phyloP scores from a whole-genome alignment of 2,888 invertebrate species.

The Stramonita haemastoma region DNA sequence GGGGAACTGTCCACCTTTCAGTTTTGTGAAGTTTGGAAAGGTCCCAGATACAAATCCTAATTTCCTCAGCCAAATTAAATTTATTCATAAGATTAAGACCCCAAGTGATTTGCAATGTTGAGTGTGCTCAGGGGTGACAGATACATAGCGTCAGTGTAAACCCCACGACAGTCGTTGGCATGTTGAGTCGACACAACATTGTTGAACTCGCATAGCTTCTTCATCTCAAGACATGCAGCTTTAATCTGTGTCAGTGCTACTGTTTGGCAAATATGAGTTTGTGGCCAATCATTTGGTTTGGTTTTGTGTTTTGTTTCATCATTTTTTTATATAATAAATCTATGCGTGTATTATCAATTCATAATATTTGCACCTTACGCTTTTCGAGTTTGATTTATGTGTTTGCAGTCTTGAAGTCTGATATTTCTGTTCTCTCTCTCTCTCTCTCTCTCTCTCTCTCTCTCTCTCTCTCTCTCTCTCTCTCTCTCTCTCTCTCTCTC shows the following conservation, averaged over 20 bases:
- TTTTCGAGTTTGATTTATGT: neutral
- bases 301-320: constrained; percentile 23
- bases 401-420: neutral
- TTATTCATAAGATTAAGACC: too few relatives aligned
- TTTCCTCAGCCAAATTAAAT: too few relatives aligned
- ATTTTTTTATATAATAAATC: constrained; percentile 18
- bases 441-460: neutral
- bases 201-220: neutral
- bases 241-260: constrained; percentile 29
- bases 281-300: constrained; percentile 27
- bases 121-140: neutral
- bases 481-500: neutral
- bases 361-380: neutral
- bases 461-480: neutral
- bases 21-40: too few relatives aligned
- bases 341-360: constrained; percentile 29
- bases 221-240: constrained; percentile 30
- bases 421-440: neutral
- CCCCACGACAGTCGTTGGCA: neutral
- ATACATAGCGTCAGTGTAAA: neutral
- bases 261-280: neutral
- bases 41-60: too few relatives aligned
- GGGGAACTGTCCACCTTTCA: too few relatives aligned
- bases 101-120: neutral
- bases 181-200: constrained; percentile 3